phyloP scores from a whole-genome alignment of 2,797 vertebrate genomes.

The Rhinella marina region DNA sequence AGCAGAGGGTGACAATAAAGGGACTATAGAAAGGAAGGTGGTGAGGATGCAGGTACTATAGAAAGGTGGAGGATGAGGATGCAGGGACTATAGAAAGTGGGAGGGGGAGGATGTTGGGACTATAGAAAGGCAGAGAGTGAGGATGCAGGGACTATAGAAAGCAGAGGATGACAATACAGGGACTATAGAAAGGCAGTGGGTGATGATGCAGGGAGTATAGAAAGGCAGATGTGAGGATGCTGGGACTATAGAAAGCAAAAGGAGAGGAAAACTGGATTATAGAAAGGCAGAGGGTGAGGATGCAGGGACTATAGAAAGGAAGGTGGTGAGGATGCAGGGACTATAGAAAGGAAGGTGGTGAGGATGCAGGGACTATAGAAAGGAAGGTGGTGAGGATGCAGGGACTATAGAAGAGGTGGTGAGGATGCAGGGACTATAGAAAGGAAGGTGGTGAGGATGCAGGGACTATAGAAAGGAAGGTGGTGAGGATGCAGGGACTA shows the following conservation, averaged over 20 bases:
- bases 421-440: not conserved
- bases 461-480: not conserved
- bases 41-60: not conserved
- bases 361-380: not conserved
- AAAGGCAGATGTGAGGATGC: not conserved
- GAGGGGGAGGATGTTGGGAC: not conserved
- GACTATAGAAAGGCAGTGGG: not conserved
- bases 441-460: not conserved
- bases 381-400: not conserved
- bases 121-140: not conserved
- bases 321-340: not conserved
- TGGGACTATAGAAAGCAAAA: not conserved
- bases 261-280: not conserved
- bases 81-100: not conserved
- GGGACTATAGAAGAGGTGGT: not conserved
- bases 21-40: not conserved
- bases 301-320: not conserved
- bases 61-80: not conserved
- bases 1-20: not conserved
- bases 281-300: not conserved
- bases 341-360: not conserved
- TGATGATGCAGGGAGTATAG: not conserved
- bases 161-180: not conserved
- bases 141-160: not conserved
- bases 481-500: not conserved